These are phyloP conservation scores for Platysternon megacephalum DNA, from an alignment of 2,113 vertebrate genomes.

Conservation along the genomic window DNA sequence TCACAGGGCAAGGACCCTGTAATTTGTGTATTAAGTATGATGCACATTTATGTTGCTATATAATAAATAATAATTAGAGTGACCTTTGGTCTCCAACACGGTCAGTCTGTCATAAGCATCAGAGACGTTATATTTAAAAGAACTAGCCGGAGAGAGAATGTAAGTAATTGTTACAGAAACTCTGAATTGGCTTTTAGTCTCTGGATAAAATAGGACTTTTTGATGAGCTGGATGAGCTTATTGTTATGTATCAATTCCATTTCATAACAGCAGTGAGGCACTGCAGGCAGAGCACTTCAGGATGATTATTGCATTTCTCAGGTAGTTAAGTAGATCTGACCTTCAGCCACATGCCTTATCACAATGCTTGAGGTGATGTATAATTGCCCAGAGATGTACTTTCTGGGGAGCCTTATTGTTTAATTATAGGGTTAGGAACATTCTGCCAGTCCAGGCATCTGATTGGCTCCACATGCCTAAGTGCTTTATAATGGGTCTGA, in stretches of 20 bases:
- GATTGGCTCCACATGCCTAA: rapidly evolving
- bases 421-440: rapidly evolving
- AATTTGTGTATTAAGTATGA: constrained; percentile 32
- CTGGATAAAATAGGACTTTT: constrained; percentile 23
- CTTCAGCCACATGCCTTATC: neutral
- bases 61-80: constrained; percentile 48
- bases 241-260: neutral
- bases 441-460: rapidly evolving
- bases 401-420: rapidly evolving
- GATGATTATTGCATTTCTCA: neutral
- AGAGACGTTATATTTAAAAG: neutral
- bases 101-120: neutral
- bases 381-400: rapidly evolving
- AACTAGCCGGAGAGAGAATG: neutral
- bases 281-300: constrained; percentile 9
- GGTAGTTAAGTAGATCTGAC: neutral
- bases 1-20: neutral
- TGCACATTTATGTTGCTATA: constrained; percentile 17
- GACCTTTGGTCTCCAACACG: constrained; percentile 16
- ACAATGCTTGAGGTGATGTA: neutral
- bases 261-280: neutral
- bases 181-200: constrained; percentile 39
- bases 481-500: rapidly evolving
- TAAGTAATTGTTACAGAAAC: neutral
- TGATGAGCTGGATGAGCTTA: neutral